Conservation (phyloP, 1,140 invertebrate genomes). For the Drosophila sproati region DNA sequence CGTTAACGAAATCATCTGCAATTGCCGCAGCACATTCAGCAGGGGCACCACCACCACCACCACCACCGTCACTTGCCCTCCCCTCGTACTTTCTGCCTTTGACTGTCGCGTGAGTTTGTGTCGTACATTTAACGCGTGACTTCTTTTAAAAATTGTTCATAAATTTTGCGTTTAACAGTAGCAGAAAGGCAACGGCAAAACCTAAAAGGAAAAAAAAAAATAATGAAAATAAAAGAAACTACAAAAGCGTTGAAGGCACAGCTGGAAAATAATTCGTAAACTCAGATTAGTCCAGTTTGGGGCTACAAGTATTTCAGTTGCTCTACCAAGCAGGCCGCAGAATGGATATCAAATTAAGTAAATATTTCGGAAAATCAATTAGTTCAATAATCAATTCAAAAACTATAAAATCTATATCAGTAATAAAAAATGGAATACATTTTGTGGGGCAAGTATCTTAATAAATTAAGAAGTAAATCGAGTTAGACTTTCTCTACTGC, state of each 20-base stretch:
- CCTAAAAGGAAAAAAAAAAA: slow-evolving; percentile 3
- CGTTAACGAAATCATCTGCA: slow-evolving; percentile 80
- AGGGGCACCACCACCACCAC: background rate
- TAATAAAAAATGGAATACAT: background rate
- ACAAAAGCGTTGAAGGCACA: slow-evolving; percentile 65
- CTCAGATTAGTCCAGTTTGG: slow-evolving; percentile 13
- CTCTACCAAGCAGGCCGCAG: slow-evolving; percentile 9
- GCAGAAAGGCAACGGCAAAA: slow-evolving; percentile 65
- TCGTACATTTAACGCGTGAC: slow-evolving; percentile 81
- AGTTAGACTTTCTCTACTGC: too few relatives aligned
- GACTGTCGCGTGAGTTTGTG: slow-evolving; percentile 76
- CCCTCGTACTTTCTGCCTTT: slow-evolving; percentile 5
- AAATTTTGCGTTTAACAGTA: slow-evolving; percentile 81
- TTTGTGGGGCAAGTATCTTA: background rate
- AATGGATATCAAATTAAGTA: background rate
- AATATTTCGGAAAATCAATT: background rate
- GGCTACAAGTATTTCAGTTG: slow-evolving; percentile 3
- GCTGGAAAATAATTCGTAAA: slow-evolving; percentile 41
- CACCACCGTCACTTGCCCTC: background rate
- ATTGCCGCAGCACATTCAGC: slow-evolving; percentile 18
- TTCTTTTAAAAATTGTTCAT: slow-evolving; percentile 78
- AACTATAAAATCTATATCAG: background rate
- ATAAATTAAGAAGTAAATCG: background rate
- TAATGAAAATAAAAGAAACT: slow-evolving; percentile 1
- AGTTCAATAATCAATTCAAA: background rate